These are phyloP conservation scores for Plagodis dolabraria DNA, from an alignment of 2,888 invertebrate genomes.

Conservation along the genomic window DNA sequence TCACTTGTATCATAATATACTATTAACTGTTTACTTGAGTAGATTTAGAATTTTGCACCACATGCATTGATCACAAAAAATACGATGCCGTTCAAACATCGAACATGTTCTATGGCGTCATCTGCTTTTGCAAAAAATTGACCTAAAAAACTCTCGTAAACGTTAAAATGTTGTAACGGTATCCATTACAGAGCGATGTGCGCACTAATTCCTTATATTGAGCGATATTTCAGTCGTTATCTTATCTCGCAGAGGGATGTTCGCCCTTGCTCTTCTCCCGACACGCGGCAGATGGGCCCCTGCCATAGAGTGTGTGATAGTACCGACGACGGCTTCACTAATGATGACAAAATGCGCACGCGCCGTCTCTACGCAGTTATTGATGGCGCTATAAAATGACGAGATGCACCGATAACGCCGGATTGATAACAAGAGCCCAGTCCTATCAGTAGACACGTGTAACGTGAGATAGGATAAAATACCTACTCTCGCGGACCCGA, in stretches of 20 bases:
- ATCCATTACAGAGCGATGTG: slow-evolving; percentile 12
- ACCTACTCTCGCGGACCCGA: not conserved
- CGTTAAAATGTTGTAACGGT: slow-evolving; percentile 13
- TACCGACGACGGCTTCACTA: not conserved
- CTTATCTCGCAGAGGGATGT: slow-evolving; percentile 36
- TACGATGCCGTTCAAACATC: too few relatives aligned
- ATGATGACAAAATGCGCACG: slow-evolving; percentile 40
- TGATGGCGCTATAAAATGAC: slow-evolving; percentile 40
- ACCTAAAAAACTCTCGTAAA: not conserved
- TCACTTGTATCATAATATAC: too few relatives aligned
- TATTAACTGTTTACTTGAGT: too few relatives aligned
- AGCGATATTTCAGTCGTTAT: slow-evolving; percentile 45
- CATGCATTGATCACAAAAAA: too few relatives aligned
- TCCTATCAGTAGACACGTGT: slow-evolving; percentile 15
- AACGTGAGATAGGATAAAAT: not conserved
- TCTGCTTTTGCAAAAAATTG: not conserved
- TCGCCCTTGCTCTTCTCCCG: slow-evolving; percentile 8
- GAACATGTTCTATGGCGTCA: not conserved
- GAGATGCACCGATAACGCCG: slow-evolving; percentile 38
- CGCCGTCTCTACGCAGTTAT: slow-evolving; percentile 41
- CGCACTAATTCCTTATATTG: slow-evolving; percentile 13
- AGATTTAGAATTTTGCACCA: too few relatives aligned
- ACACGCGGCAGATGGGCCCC: not conserved
- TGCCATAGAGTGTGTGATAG: slow-evolving; percentile 11
- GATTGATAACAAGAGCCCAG: slow-evolving; percentile 8